Evolutionary conservation across 2,888 invertebrate species (phyloP), one percentile per base, ranked within the genome.

Genomic region (Netelia melanura): DNA sequence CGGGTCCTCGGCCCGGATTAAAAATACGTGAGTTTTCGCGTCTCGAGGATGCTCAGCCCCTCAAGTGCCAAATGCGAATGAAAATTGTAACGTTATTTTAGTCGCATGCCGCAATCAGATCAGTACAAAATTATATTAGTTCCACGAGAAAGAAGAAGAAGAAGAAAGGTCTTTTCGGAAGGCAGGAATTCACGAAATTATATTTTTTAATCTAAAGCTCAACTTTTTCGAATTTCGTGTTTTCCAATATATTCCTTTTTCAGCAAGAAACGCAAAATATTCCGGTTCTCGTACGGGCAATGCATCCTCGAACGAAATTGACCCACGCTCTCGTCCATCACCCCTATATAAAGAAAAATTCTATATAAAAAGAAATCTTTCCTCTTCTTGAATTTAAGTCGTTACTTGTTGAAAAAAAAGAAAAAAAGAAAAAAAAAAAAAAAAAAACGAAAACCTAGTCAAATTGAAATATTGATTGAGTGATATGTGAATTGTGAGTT

Each of bases 331-430:
- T 21, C 21, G 43, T 52, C 38, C 58, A 25, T 48, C 58, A 58
- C 67, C 74, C 72, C 44, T 61, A 72, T 62, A 30, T 8, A 72
- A 56, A 79, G 56, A 72, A 74, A 64, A 83, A 48, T 38, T 38
- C 38, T 38, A 38, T 38, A 62, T 43, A 43, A 17, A 68, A 70
- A 71, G 0, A 64, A 78, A 77, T 64, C 52, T 78, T 75, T 61
- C 75, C 38, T 86, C 79, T 88, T 83, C 84, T 86, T 87, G 83
- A 88, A 87, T 87, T 87, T 87, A 90, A 90, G 88, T 88, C 87
- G 89, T 90, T 89, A 90, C 83, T 87, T 86, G 87, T 90, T 90
- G 83, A 87, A 84, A 72, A 88, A 86, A 72, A 25, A 25, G 25
- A n/a, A n/a, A n/a, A 0, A 82, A 87, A 84, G 70, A 89, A 86